phyloP scores from a whole-genome alignment of 1,140 invertebrate species.

The Muscidifurax raptorellus region DNA sequence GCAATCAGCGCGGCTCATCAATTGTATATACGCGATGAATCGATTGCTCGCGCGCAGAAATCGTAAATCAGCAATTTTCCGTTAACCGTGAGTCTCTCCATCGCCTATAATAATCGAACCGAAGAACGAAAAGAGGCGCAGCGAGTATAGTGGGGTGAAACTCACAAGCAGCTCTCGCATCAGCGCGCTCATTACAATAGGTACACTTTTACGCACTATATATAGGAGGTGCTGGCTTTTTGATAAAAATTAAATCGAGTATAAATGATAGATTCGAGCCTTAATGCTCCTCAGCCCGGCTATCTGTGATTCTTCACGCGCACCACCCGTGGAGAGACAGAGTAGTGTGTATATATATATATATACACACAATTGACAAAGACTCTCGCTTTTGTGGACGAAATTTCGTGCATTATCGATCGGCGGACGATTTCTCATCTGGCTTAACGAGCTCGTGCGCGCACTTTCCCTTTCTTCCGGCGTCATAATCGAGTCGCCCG shows the following conservation, averaged over 20 bases:
- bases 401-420: not conserved
- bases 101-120: not conserved
- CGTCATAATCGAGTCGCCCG: not conserved
- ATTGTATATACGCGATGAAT: too few relatives aligned
- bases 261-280: slow-evolving; percentile 46
- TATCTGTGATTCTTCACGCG: not conserved
- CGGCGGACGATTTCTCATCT: not conserved
- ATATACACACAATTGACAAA: not conserved
- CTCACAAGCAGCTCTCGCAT: slow-evolving; percentile 14
- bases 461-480: not conserved
- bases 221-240: slow-evolving; percentile 7
- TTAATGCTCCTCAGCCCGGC: not conserved
- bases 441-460: not conserved
- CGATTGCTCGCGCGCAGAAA: too few relatives aligned
- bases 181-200: slow-evolving; percentile 29
- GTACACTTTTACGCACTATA: not conserved
- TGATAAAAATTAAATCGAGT: slow-evolving; percentile 52
- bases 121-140: not conserved
- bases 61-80: too few relatives aligned
- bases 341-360: not conserved
- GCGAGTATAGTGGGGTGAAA: too few relatives aligned
- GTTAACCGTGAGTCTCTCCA: too few relatives aligned
- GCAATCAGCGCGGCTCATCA: too few relatives aligned
- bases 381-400: not conserved
- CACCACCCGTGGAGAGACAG: not conserved